Percentiles rank a stretch among this genome's conserved stretches.
Evolutionary conservation across 2,113 vertebrate genomes (phyloP).

Genomic region (Tetrax tetrax): DNA sequence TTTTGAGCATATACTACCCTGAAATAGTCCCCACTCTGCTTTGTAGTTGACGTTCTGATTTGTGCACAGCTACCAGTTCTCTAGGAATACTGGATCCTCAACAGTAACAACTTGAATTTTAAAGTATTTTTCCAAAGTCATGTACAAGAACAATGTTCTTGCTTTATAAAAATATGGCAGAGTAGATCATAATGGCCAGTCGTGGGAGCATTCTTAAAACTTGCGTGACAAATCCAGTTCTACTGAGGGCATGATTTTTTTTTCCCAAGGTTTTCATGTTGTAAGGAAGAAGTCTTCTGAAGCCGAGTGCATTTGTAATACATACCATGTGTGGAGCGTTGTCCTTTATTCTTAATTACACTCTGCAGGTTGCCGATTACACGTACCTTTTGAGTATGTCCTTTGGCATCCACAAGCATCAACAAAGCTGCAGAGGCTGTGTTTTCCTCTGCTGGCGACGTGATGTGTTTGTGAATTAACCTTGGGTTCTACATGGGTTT

Average conservation of each 20-base stretch:
- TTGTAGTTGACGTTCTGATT: neutral
- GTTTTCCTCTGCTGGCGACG: constrained; percentile 12
- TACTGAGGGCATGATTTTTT: neutral
- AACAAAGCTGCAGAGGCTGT: constrained; percentile 67
- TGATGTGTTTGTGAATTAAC: constrained; percentile 53
- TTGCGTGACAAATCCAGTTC: neutral
- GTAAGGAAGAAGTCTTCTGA: constrained; percentile 2
- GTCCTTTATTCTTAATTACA: constrained; percentile 55
- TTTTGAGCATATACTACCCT: neutral
- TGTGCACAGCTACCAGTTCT: neutral
- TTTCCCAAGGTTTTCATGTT: neutral
- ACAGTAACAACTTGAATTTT: neutral
- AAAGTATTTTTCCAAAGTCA: neutral
- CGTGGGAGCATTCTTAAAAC: neutral
- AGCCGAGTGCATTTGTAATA: neutral
- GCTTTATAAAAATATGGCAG: neutral
- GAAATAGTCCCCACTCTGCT: neutral
- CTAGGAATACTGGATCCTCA: neutral
- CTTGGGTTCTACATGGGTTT: constrained; percentile 17
- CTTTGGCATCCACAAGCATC: constrained; percentile 40
- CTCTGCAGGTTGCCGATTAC: constrained; percentile 25
- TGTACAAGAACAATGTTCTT: neutral
- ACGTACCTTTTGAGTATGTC: constrained; percentile 10
- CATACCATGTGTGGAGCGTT: neutral
- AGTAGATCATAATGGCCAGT: neutral